Base-by-base conservation (phyloP, 2,888 invertebrate genomes). In the Nymphalis urticae region DNA sequence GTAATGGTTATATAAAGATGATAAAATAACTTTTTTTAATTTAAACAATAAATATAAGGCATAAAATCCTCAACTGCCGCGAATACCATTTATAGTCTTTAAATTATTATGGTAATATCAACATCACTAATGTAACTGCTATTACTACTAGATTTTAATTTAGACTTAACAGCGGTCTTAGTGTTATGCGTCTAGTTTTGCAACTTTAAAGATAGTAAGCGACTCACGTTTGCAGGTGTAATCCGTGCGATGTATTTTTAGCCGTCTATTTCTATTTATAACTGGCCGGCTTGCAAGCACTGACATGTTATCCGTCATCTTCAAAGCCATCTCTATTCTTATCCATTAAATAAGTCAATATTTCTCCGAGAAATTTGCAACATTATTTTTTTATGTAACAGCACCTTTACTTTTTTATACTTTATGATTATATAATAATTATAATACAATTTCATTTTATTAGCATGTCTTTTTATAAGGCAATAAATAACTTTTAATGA, bases 191-290 rank as follows among this genome's bases (percentile, higher is more conserved):
- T 61, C 66, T 62, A 36, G 72, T 59, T 56, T 19, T 50, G 67
- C 66, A 54, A 67, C 67, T 72, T 53, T 50, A 48, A 19, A 62
- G 36, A 65, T 62, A 72, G 54, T 62, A 68, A 54, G 50, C 63
- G 63, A 48, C 53, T 66, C 63, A 71, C 66, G 60, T 68, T 47
- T 64, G 86, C 87, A 88, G 85, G 88, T 89, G 86, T 84, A 87
- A 90, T 87, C 86, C 82, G 85, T 86, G 84, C 81, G 79, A 82
- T 74, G 78, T 91, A 91, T 91, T 90, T 90, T 88, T 90, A 91
- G 89, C 82, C 62, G 56, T 21, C 66, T 73, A 73, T 66, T 73
- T 83, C 88, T 92, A 92, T 91, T 92, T 88, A 87, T 92, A 92
- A 76, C 83, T 73, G 84, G 89, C 91, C 88, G 88, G 90, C 85